phyloP scores from a whole-genome alignment of 2,797 vertebrate genomes.

The Alectoris magna region DNA sequence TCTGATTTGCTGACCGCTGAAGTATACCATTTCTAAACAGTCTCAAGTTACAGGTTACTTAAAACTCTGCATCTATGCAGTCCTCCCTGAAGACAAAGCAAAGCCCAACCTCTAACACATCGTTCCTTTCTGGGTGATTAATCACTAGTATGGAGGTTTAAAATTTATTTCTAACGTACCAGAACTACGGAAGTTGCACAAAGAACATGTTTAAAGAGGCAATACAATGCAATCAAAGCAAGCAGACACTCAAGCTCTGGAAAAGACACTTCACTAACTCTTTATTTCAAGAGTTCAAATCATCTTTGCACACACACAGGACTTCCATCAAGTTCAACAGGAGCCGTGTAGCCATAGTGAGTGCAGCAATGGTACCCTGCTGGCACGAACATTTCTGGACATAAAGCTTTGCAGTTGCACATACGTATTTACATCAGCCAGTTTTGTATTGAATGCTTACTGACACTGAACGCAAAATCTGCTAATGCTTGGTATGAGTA shows the following conservation, averaged over 20 bases:
- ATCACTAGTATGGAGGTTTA: slow-evolving; percentile 34
- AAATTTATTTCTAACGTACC: slow-evolving; percentile 27
- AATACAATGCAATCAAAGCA: slow-evolving; percentile 52
- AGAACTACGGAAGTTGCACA: slow-evolving; percentile 42
- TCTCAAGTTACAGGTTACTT: slow-evolving; percentile 30
- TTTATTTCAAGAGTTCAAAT: slow-evolving; percentile 70
- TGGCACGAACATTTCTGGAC: neutral
- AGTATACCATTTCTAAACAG: neutral
- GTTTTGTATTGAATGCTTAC: slow-evolving; percentile 8
- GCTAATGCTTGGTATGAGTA: neutral
- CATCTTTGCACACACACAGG: slow-evolving; percentile 49
- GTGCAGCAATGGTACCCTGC: neutral
- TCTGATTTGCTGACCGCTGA: slow-evolving; percentile 21
- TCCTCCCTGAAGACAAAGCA: slow-evolving; percentile 47
- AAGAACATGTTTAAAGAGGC: slow-evolving; percentile 54
- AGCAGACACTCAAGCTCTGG: slow-evolving; percentile 56
- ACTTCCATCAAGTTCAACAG: slow-evolving; percentile 46
- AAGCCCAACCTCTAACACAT: slow-evolving; percentile 23
- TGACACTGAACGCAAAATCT: neutral
- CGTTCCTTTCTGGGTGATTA: slow-evolving; percentile 41
- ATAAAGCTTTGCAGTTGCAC: slow-evolving; percentile 37
- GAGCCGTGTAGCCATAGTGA: neutral
- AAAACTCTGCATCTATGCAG: neutral
- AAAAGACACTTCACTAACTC: slow-evolving; percentile 57
- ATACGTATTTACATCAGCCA: slow-evolving; percentile 58